Evolutionary conservation across 2,113 vertebrate genomes (phyloP).

Genomic region (Morone saxatilis): DNA sequence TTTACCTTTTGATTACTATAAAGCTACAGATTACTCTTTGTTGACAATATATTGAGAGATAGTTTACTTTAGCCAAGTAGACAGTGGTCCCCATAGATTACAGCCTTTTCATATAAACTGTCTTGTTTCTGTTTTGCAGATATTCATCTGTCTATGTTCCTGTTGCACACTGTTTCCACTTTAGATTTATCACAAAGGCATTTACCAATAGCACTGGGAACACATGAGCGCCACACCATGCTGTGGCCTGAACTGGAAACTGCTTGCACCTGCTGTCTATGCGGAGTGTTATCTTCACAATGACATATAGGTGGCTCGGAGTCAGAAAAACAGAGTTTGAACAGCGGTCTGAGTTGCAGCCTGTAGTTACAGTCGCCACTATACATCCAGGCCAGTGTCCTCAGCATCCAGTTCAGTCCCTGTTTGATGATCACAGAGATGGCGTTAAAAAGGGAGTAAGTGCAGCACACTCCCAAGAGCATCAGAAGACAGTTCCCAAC

Average conservation of each 20-base stretch:
- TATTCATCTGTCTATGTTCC: background rate
- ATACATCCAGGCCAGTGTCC: slow-evolving; percentile 43
- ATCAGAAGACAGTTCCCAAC: slow-evolving; percentile 77
- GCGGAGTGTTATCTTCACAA: slow-evolving; percentile 19
- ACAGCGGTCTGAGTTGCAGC: slow-evolving; percentile 11
- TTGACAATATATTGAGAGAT: background rate
- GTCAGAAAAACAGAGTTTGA: slow-evolving; percentile 17
- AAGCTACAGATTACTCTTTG: background rate
- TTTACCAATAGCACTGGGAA: slow-evolving; percentile 7
- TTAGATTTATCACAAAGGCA: slow-evolving; percentile 49
- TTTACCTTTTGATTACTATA: background rate
- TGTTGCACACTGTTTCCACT: slow-evolving; percentile 60
- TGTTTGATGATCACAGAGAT: slow-evolving; percentile 78
- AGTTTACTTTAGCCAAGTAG: background rate
- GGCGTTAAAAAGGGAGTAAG: slow-evolving; percentile 77
- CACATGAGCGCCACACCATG: slow-evolving; percentile 29
- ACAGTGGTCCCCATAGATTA: background rate
- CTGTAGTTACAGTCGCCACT: background rate
- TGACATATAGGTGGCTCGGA: slow-evolving; percentile 2
- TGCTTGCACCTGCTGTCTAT: slow-evolving; percentile 7
- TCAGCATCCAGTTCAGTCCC: slow-evolving; percentile 72
- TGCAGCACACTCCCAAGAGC: slow-evolving; percentile 77
- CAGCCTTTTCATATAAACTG: background rate
- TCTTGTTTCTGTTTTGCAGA: background rate
- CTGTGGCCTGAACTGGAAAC: slow-evolving; percentile 6